Percentiles rank a stretch among this genome's conserved stretches.
These are phyloP conservation scores for Nemurella pictetii DNA, from an alignment of 2,888 invertebrate genomes.

Conservation along the genomic window DNA sequence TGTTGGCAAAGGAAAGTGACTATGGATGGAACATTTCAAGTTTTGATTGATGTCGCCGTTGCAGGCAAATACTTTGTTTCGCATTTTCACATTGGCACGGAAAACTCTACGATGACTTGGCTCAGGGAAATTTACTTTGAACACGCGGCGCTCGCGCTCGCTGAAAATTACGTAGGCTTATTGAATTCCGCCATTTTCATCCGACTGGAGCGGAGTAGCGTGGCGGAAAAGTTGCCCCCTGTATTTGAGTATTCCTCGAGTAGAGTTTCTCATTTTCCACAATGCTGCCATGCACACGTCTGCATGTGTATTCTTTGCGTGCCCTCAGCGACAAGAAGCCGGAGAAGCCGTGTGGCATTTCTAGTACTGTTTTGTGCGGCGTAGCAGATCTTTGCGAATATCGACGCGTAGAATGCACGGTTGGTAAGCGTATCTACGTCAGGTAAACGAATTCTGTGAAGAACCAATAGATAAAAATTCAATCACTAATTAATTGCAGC, in stretches of 20 bases:
- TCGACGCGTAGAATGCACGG: too few species aligned
- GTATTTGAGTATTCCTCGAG: neutral
- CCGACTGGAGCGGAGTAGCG: neutral
- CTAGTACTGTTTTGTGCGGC: too few species aligned
- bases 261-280: neutral
- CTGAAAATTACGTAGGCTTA: neutral
- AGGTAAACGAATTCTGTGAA: too few species aligned
- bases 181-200: neutral
- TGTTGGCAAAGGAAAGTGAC: neutral
- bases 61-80: neutral
- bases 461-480: too few species aligned
- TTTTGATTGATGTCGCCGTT: neutral
- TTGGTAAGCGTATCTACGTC: too few species aligned
- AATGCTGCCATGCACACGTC: neutral
- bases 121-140: neutral
- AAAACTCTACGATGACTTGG: neutral
- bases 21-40: neutral
- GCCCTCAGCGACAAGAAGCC: neutral
- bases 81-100: neutral
- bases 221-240: neutral
- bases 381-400: too few species aligned
- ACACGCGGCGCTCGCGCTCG: too few species aligned
- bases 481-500: too few species aligned
- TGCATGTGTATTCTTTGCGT: neutral
- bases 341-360: neutral